phyloP scores from a whole-genome alignment of 2,113 vertebrate genomes.

The Engystomops pustulosus region DNA sequence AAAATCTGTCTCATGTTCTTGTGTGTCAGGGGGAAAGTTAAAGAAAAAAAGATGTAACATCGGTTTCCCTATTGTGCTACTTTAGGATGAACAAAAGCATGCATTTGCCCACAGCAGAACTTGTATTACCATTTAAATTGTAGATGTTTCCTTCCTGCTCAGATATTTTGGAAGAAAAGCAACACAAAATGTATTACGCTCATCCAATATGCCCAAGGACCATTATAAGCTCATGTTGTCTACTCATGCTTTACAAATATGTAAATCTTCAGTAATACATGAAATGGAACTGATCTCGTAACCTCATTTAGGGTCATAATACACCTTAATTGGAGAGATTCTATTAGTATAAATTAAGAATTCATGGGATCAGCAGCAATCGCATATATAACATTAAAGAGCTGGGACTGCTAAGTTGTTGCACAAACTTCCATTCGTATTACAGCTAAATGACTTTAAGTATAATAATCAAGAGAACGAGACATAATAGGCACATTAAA shows the following conservation, averaged over 20 bases:
- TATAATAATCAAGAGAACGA: conserved; percentile 22
- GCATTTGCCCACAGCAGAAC: not conserved
- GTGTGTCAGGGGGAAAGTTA: conserved; percentile 12
- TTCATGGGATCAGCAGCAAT: not conserved
- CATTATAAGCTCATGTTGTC: not conserved
- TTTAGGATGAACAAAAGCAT: conserved; percentile 19
- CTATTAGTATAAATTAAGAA: not conserved
- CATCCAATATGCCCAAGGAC: not conserved
- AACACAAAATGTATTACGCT: not conserved
- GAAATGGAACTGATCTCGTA: not conserved
- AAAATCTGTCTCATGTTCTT: not conserved
- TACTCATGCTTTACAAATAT: not conserved
- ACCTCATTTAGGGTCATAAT: not conserved
- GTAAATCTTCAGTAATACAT: not conserved
- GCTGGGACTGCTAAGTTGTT: not conserved
- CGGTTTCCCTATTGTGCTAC: not conserved
- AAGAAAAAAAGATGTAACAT: conserved; percentile 9
- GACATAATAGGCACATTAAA: conserved; percentile 26
- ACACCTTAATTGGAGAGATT: not conserved
- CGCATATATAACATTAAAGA: conserved; percentile 17
- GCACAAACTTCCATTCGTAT: not conserved
- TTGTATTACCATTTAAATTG: conserved; percentile 26
- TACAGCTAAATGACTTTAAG: conserved; percentile 35
- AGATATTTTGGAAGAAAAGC: not conserved
- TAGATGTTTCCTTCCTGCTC: conserved; percentile 10